phyloP scores from a whole-genome alignment of 2,113 vertebrate species.

The Cyanoderma ruficeps region DNA sequence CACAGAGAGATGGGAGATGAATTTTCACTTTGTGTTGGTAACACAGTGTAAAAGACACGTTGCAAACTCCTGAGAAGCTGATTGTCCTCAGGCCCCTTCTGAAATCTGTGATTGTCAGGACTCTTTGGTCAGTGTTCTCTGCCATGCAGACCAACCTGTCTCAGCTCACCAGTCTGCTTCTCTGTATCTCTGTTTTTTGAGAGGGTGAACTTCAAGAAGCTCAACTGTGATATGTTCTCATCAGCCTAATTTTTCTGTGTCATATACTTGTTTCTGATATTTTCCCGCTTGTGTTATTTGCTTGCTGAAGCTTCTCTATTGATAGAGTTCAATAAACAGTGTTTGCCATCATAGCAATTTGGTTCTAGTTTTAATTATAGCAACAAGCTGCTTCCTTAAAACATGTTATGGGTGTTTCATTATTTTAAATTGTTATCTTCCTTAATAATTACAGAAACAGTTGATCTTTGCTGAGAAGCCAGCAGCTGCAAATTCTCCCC shows the following conservation, averaged over 20 bases:
- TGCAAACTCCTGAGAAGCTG: neutral
- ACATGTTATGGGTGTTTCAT: slow-evolving; percentile 71
- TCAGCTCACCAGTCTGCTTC: neutral
- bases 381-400: slow-evolving; percentile 77
- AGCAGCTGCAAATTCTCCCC: slow-evolving; percentile 62
- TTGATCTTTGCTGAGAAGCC: slow-evolving; percentile 74
- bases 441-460: slow-evolving; percentile 76
- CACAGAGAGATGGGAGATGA: neutral
- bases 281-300: slow-evolving; percentile 56
- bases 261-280: slow-evolving; percentile 1
- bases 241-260: neutral
- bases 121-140: neutral
- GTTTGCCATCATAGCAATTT: slow-evolving; percentile 79
- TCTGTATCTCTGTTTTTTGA: neutral
- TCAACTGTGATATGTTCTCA: neutral
- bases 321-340: slow-evolving; percentile 70
- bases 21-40: neutral
- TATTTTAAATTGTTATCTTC: slow-evolving; percentile 78
- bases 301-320: slow-evolving; percentile 52
- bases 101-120: neutral
- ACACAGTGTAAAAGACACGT: neutral
- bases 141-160: neutral
- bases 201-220: neutral
- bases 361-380: slow-evolving; percentile 78
- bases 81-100: neutral